These are phyloP conservation scores for Bellardia pandia DNA, from an alignment of 2,888 invertebrate genomes.

Conservation along the genomic window DNA sequence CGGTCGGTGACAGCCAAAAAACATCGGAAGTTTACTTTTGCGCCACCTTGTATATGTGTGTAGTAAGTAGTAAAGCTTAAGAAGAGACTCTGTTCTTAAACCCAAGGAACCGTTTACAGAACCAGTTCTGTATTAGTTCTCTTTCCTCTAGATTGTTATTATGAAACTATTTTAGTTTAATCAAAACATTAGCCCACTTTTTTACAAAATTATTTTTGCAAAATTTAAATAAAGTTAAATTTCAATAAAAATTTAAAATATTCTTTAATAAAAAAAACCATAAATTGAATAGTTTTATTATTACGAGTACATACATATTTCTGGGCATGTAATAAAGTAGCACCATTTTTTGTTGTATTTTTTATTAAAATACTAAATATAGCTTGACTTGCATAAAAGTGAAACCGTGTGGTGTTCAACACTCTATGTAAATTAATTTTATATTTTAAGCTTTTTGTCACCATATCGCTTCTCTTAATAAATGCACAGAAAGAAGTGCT, in stretches of 20 bases:
- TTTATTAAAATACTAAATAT: conserved; percentile 49
- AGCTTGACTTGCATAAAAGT: conserved; percentile 41
- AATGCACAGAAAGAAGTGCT: conserved; percentile 26
- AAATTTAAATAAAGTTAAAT: background rate
- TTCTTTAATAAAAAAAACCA: background rate
- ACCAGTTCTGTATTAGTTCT: no score
- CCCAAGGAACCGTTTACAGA: no score
- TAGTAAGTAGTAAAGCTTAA: no score
- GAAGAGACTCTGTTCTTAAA: no score
- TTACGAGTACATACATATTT: background rate
- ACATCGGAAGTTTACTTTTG: no score
- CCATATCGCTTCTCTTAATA: conserved; percentile 46
- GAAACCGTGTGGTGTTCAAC: conserved; percentile 41
- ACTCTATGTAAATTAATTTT: conserved; percentile 52
- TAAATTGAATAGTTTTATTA: background rate
- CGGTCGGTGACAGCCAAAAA: no score
- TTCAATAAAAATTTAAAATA: background rate
- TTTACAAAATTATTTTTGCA: no score
- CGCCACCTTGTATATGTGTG: no score
- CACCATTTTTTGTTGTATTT: conserved; percentile 11
- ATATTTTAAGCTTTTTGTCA: conserved; percentile 13
- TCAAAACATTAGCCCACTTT: no score
- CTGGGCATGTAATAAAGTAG: background rate
- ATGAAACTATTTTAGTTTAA: no score
- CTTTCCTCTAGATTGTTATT: no score